Evolutionary conservation across 53 echinoderm and acorn worm species (phyloP).

Genomic region (Temnopleurus reevesii): DNA sequence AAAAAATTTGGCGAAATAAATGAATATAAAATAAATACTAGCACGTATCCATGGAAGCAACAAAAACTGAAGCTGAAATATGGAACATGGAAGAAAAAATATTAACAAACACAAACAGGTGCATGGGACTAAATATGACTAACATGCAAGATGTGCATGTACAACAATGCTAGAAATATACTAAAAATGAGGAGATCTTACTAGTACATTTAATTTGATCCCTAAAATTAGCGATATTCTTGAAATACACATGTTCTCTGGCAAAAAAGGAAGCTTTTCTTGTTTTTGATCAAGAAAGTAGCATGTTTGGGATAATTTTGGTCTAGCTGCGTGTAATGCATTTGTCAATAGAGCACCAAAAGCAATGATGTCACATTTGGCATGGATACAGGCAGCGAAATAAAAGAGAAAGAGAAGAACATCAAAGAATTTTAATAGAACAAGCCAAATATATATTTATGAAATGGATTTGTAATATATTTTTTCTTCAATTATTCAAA

Average conservation of each 20-base stretch:
- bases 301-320: not conserved
- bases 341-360: not conserved
- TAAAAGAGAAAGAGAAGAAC: not conserved
- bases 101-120: not conserved
- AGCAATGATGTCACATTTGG: not conserved
- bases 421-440: too few species aligned
- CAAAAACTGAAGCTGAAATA: constrained; percentile 14
- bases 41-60: constrained; percentile 12
- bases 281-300: not conserved
- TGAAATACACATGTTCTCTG: too few species aligned
- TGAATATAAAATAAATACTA: constrained; percentile 3
- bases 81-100: not conserved
- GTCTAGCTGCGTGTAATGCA: not conserved
- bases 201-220: too few species aligned
- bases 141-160: not conserved
- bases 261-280: too few species aligned
- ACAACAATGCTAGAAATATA: too few species aligned
- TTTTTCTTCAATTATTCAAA: too few species aligned
- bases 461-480: too few species aligned
- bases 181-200: too few species aligned
- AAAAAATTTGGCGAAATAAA: too few species aligned
- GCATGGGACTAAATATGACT: not conserved
- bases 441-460: not conserved
- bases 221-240: too few species aligned
- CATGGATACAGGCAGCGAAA: not conserved